Evolutionary conservation across 2,888 invertebrate genomes (phyloP), one percentile per base, ranked within the genome.

Genomic region (Seira sanloemensis): DNA sequence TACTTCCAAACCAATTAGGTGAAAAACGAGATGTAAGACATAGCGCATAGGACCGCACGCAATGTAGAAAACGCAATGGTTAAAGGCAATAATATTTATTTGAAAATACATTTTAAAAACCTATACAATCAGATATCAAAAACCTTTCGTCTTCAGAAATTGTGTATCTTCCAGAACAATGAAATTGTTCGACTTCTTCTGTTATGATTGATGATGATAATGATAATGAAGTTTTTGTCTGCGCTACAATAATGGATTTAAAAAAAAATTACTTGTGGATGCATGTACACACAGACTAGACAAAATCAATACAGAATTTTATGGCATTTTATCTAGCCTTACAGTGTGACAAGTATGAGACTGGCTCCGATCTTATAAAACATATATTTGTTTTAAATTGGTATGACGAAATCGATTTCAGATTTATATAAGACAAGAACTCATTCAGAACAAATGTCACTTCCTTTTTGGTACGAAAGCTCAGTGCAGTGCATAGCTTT

Each of bases 261-360:
- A n/a, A n/a, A n/a, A n/a, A n/a, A n/a, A n/a, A n/a, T n/a, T n/a
- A n/a, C n/a, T n/a, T n/a, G n/a, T n/a, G n/a, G n/a, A 50, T 25
- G 24, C n/a, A 1, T 54, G 21, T 72, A 72, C 46, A 72, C 62
- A 7, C 4, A 62, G 62, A 62, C 62, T 62, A 62, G n/a, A n/a
- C 62, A 7, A n/a, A 62, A n/a, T 21, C 21, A 62, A 9, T 4
- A 62, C 54, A 27, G 74, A 23, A 26, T 58, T 58, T 58, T 25
- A 18, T 75, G 81, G 81, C 81, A 85, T 85, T 85, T 85, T 80
- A 80, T 80, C 80, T 81, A 85, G 85, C 85, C 85, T 85, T 85
- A 58, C n/a, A 85, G 84, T 26, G 65, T 78, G 81, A 85, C 77
- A 83, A 78, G 81, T 74, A 85, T 85, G 85, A 85, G 85, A 85